A percentile compares a stretch with the other conserved stretches of the same genome.
These are phyloP conservation scores for Pangasius mekongensis DNA, from an alignment of 2,797 vertebrate species.

Conservation along the genomic window DNA sequence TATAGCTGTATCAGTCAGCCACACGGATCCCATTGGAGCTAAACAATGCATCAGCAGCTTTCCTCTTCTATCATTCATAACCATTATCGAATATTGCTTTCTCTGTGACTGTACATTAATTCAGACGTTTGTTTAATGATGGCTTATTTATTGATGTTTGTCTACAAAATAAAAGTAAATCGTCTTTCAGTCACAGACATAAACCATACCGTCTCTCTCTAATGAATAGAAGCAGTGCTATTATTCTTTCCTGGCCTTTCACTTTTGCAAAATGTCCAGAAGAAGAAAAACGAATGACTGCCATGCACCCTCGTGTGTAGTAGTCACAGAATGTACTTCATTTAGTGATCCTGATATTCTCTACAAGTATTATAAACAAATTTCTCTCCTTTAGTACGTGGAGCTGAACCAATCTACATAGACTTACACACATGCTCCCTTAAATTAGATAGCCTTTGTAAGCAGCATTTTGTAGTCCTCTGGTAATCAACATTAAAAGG, in stretches of 20 bases:
- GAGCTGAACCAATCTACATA: conserved; percentile 20
- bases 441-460: conserved; percentile 29
- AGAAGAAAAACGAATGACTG: background rate
- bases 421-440: conserved; percentile 16
- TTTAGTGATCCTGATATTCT: background rate
- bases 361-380: conserved; percentile 20
- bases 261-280: background rate
- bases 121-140: conserved; percentile 53
- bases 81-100: conserved; percentile 61
- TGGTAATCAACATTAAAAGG: conserved; percentile 55
- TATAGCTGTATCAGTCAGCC: conserved; percentile 46
- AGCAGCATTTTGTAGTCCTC: conserved; percentile 41
- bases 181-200: conserved; percentile 26
- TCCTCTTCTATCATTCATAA: conserved; percentile 59
- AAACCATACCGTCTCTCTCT: conserved; percentile 32
- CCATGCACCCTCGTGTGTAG: background rate
- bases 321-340: background rate
- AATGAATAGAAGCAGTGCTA: conserved; percentile 42
- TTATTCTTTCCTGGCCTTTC: conserved; percentile 19
- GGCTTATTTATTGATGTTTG: conserved; percentile 56
- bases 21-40: conserved; percentile 22
- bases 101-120: conserved; percentile 58
- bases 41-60: conserved; percentile 60
- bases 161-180: conserved; percentile 45
- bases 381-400: conserved; percentile 7